Evolutionary conservation across 2,113 vertebrate species (phyloP), one percentile per base, ranked within the genome.

Genomic region (Triplophysa tibetana): DNA sequence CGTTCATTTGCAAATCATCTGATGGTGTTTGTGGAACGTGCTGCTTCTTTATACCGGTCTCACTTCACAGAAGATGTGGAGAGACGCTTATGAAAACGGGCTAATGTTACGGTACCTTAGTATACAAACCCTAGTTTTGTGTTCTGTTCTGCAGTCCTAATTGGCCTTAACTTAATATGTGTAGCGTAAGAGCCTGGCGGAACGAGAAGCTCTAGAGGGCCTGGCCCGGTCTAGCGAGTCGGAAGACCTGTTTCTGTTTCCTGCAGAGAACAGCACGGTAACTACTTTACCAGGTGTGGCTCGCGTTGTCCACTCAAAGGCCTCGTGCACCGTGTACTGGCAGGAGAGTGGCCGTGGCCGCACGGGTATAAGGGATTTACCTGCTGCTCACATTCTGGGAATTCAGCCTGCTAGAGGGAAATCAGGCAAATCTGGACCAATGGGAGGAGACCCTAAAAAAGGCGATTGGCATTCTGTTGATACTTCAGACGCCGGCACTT

Each of bases 261-360:
- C 97, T 0, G 93, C 95, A 8, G 96, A 99, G 90, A 96, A 91
- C 52, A 96, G 94, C 84, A 94, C 94, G 0, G 83, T 99, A 83
- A 96, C 93, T 0, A 90, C 94, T 0, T 89, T 99, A 67, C 97
- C 98, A 0, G 97, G 95, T 0, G 97, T 99, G 81, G 96, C 98
- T 23, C 95, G 96, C 0, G 97, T 99, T 13, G 97, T 98, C 2
- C 98, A 99, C 92, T 99, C 97, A 75, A 99, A 98, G 85, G 97
- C 97, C 81, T 97, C 95, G 82, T 99, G 98, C 85, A 99, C 97
- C 0, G 98, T 99, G 65, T 96, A 99, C 84, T 99, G 98, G 98
- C 94, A 96, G 74, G 97, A 99, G 88, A 96, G 94, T 0, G 95
- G 96, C 78, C 95, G 95, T 79, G 95, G 89, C 87, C 95, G 95